Evolutionary conservation across 2,797 vertebrate genomes (phyloP).

Genomic region (Etheostoma perlongum): DNA sequence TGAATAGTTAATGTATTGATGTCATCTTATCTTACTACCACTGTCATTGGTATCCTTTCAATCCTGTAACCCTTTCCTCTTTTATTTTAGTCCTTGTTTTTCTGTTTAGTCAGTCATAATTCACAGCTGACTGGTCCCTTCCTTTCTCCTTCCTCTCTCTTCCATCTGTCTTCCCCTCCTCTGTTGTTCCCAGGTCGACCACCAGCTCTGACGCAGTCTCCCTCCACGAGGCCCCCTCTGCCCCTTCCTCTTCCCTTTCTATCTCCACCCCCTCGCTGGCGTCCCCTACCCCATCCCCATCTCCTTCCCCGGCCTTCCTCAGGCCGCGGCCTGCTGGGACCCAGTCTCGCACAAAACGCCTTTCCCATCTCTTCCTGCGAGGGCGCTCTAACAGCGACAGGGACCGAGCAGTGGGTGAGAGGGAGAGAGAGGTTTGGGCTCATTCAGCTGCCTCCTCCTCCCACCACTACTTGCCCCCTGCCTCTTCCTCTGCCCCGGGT

Average conservation of each 20-base stretch:
- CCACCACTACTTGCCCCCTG: constrained; percentile 87
- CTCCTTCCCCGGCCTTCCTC: constrained; percentile 85
- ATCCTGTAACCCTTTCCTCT: constrained; percentile 48
- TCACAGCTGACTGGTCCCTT: constrained; percentile 79
- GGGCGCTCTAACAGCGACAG: constrained; percentile 88
- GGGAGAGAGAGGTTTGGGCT: constrained; percentile 82
- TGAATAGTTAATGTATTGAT: constrained; percentile 37
- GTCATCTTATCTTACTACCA: constrained; percentile 66
- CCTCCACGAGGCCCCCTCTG: constrained; percentile 83
- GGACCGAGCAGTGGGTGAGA: constrained; percentile 82
- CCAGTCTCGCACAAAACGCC: constrained; percentile 90
- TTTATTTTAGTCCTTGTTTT: constrained; percentile 74
- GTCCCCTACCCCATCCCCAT: constrained; percentile 82
- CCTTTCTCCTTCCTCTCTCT: constrained; percentile 73
- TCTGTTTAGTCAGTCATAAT: constrained; percentile 72
- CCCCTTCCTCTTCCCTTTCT: constrained; percentile 87
- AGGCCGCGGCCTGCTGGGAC: constrained; percentile 83
- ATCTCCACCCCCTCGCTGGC: constrained; percentile 87
- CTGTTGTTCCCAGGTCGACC: constrained; percentile 82
- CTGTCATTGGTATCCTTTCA: constrained; percentile 56
- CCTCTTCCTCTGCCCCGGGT: constrained; percentile 86
- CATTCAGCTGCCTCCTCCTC: constrained; percentile 82
- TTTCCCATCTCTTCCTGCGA: constrained; percentile 91
- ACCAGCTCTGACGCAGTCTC: constrained; percentile 89
- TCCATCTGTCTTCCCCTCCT: constrained; percentile 63